These are phyloP conservation scores for Hypsibius dujardini DNA, from an alignment of 1,140 invertebrate species.

Conservation along the genomic window DNA sequence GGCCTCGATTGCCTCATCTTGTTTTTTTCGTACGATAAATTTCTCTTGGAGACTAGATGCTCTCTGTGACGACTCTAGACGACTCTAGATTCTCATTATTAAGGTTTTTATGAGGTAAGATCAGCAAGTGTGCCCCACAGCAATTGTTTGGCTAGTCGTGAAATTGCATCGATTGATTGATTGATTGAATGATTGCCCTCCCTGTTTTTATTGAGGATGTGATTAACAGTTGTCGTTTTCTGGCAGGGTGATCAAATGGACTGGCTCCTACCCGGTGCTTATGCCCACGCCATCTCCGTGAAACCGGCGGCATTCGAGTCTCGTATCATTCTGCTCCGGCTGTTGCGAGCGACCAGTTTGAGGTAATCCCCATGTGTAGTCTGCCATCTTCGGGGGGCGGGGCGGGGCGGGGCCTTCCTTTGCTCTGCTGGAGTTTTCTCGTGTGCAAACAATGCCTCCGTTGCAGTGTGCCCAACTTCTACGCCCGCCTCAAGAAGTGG, in stretches of 20 bases:
- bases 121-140: no score
- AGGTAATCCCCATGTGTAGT: neutral
- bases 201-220: neutral
- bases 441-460: neutral
- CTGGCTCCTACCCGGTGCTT: slow-evolving; percentile 3
- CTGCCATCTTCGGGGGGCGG: neutral
- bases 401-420: neutral
- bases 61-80: no score
- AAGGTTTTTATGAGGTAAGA: no score
- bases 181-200: no score
- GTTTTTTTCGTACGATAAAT: no score
- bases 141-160: no score
- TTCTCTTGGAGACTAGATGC: no score
- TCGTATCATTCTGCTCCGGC: neutral
- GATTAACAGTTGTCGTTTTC: neutral
- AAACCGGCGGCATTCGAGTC: neutral
- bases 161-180: no score
- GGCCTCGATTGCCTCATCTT: no score
- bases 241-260: slow-evolving; percentile 6
- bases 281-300: slow-evolving; percentile 3
- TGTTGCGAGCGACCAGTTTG: neutral
- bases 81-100: no score
- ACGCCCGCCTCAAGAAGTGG: neutral
- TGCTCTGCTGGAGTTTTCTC: neutral
- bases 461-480: neutral